A percentile compares a stretch with the other conserved stretches of the same genome.
Conservation (phyloP, 23 tunicate genomes). For the Trididemnum clinides region DNA sequence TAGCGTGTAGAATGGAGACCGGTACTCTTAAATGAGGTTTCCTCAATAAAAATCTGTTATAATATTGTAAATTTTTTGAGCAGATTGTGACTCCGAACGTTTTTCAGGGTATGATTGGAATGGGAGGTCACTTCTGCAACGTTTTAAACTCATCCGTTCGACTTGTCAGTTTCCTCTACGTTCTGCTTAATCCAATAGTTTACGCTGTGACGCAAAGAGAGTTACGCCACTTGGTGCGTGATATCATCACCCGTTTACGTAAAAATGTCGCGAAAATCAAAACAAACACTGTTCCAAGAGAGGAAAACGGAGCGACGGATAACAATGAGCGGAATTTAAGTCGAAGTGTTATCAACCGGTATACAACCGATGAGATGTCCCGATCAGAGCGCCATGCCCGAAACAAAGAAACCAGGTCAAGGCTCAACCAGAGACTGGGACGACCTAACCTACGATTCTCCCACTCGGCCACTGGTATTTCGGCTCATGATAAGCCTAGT, state of each 20-base stretch:
- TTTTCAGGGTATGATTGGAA: slow-evolving; percentile 68
- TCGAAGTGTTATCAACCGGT: slow-evolving; percentile 27
- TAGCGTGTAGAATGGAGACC: too few relatives aligned
- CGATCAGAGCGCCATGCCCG: slow-evolving; percentile 47
- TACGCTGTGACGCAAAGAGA: slow-evolving; percentile 89
- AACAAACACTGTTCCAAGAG: not conserved
- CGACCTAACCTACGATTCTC: slow-evolving; percentile 3
- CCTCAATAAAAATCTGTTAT: too few relatives aligned
- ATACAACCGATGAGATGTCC: slow-evolving; percentile 41
- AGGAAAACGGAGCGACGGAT: not conserved
- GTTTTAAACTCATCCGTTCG: slow-evolving; percentile 34
- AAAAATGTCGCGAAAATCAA: not conserved
- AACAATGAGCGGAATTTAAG: slow-evolving; percentile 15
- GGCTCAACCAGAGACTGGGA: slow-evolving; percentile 41
- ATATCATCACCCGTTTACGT: slow-evolving; percentile 31
- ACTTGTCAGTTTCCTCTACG: slow-evolving; percentile 85
- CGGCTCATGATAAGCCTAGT: slow-evolving; percentile 41
- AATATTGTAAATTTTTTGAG: too few relatives aligned
- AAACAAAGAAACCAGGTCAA: slow-evolving; percentile 53
- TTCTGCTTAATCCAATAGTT: slow-evolving; percentile 85
- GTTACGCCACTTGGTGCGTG: slow-evolving; percentile 54
- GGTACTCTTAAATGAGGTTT: too few relatives aligned
- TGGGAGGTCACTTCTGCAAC: slow-evolving; percentile 48
- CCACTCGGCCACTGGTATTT: slow-evolving; percentile 9
- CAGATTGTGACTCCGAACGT: too few relatives aligned